Base-by-base conservation (phyloP, 2,888 invertebrate species). In the Deilephila elpenor region DNA sequence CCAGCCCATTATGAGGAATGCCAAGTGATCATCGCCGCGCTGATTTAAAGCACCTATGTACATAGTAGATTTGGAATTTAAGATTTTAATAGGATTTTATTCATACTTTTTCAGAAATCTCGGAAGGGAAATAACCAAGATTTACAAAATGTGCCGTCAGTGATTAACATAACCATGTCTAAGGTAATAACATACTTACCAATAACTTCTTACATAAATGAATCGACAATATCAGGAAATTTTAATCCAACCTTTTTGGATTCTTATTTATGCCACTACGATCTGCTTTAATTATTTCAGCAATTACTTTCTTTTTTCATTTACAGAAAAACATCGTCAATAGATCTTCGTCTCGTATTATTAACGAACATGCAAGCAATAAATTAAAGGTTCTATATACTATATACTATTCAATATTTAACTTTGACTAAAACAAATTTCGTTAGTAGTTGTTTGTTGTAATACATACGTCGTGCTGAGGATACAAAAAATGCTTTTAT, bases 101-200 rank as follows among this genome's bases (percentile, higher is more conserved):
- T n/a, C 25, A 25, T 71, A 25, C 8, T 37, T 56, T 32, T 89
- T 74, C 84, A 92, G 92, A 92, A 88, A 80, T 84, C 86, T 4
- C 59, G 74, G 34, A 83, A 78, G 62, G 75, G 51, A 73, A 73
- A 83, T 29, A 79, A 76, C 70, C 83, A 84, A 19, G 75, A 73
- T 32, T 71, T 74, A 17, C 78, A 78, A 61, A 74, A 76, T 5
- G 77, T 75, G 29, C 82, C 80, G 73, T 88, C 91, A 0, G 89
- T 88, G 6, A 91, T 93, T 17, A 87, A 81, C 74, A 84, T 93
- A 51, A 87, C 84, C 11, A 78, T 92, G 3, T 86, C 90, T 4
- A 89, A 86, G 89, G 92, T 91, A 34, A 73, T 44, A 29, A 44
- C 4, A 14, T 14, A 20, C 3, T 25, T 62, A 71, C 7, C 14